Evolutionary conservation across 1,140 invertebrate genomes (phyloP), one percentile per base, ranked within the genome.

Genomic region (Drosophila kikkawai): DNA sequence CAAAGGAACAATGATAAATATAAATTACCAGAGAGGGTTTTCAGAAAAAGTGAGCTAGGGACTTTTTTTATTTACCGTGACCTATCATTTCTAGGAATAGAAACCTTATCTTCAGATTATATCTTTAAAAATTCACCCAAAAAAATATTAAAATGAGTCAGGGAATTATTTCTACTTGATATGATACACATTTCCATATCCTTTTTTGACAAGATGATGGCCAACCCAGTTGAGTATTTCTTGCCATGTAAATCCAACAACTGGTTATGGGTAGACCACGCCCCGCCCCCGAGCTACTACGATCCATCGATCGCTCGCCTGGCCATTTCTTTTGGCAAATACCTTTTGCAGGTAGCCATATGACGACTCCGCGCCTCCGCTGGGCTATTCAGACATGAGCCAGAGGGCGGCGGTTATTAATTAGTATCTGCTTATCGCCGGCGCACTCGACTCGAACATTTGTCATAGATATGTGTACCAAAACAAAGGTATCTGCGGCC

Each of bases 351-450:
- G 36, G 64, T 65, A 44, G 60, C 66, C 80, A 87, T 80, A 80
- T 87, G 84, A 84, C 84, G 79, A 59, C 19, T 32, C 34, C 26
- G 29, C 26, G 19, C 32, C 63, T 47, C 22, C 41, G 17, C 37
- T 36, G 32, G 34, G 51, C 17, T 9, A 53, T 19, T 69, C 58
- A 73, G 44, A 59, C 57, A 41, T 60, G 47, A 29, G 53, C 82
- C 79, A 29, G 41, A 9, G 70, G 75, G 71, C 48, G 55, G 59
- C 68, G 41, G 65, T 87, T 87, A 87, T 88, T 87, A 87, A 87
- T 87, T 87, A 90, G 85, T 87, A 87, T 84, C 84, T 87, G 80
- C 85, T 87, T 87, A 88, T 87, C 84, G 60, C 41, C 57, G 66
- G 79, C 67, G 71, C 67, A 79, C 77, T 88, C 77, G 61, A 88